Conservation (phyloP, 2,888 invertebrate species). For the Dynastes hyllus region DNA sequence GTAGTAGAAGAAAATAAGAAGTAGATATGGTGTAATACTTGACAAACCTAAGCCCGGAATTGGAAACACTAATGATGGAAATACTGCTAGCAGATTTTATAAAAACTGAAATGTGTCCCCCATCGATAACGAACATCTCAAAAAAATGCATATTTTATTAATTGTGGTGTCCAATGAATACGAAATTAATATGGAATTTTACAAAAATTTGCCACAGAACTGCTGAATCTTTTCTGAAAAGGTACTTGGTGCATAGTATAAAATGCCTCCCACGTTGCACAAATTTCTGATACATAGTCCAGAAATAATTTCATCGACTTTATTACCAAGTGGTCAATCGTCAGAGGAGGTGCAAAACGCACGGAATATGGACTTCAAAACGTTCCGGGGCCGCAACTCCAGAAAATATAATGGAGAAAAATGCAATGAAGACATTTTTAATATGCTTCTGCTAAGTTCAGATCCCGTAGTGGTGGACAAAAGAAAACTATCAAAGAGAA, state of each 20-base stretch:
- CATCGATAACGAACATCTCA: slow-evolving; percentile 15
- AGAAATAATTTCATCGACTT: slow-evolving; percentile 48
- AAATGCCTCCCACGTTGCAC: slow-evolving; percentile 48
- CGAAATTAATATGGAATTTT: background rate
- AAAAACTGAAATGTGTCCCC: no score
- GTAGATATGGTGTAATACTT: slow-evolving; percentile 51
- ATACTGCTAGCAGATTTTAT: no score
- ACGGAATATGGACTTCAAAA: no score
- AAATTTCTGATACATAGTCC: slow-evolving; percentile 51
- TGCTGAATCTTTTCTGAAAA: no score
- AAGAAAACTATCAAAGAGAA: slow-evolving; percentile 1
- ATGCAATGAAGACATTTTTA: slow-evolving; percentile 49
- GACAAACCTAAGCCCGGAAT: slow-evolving; percentile 52
- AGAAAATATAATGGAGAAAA: slow-evolving; percentile 48
- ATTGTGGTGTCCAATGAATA: slow-evolving; percentile 17
- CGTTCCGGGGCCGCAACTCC: slow-evolving; percentile 20
- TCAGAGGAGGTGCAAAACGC: slow-evolving; percentile 1
- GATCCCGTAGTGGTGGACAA: slow-evolving; percentile 38
- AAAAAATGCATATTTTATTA: slow-evolving; percentile 50
- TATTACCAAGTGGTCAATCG: slow-evolving; percentile 50
- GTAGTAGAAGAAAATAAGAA: slow-evolving; percentile 49
- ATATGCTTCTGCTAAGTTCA: slow-evolving; percentile 47
- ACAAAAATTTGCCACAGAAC: no score
- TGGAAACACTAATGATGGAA: background rate
- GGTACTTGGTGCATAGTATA: slow-evolving; percentile 45